Evolutionary conservation across 2,797 vertebrate genomes (phyloP).

Genomic region (Microctenopoma stevenorrisi): DNA sequence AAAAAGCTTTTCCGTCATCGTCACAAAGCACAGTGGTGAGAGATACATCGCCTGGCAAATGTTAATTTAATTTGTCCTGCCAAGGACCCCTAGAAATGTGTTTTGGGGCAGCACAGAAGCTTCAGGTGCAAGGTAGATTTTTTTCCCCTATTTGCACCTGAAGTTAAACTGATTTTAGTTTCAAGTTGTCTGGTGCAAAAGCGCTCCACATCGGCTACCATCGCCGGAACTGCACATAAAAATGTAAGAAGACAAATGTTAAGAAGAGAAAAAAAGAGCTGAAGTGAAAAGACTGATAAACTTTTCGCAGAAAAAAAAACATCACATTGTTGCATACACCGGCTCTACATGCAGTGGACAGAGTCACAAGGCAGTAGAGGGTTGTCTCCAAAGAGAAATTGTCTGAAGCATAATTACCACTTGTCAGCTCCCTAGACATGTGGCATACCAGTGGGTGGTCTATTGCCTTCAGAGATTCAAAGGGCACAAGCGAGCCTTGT

Average conservation of each 20-base stretch:
- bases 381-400: constrained; percentile 64
- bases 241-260: constrained; percentile 26
- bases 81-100: constrained; percentile 60
- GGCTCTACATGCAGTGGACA: constrained; percentile 51
- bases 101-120: constrained; percentile 34
- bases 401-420: constrained; percentile 72
- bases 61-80: constrained; percentile 69
- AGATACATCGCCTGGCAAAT: constrained; percentile 56
- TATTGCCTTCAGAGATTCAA: constrained; percentile 72
- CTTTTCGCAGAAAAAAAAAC: constrained; percentile 20
- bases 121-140: constrained; percentile 22
- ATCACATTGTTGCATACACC: constrained; percentile 25
- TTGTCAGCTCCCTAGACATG: constrained; percentile 66
- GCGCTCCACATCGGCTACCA: constrained; percentile 16
- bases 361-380: constrained; percentile 39
- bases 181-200: constrained; percentile 19
- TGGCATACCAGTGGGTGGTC: constrained; percentile 66
- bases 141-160: not conserved
- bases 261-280: constrained; percentile 10
- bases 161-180: constrained; percentile 36
- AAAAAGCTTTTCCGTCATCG: no score
- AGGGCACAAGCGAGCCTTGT: constrained; percentile 67
- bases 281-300: constrained; percentile 11
- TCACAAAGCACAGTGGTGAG: no score
- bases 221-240: constrained; percentile 33